Base-by-base conservation (phyloP, 2,888 invertebrate species). In the Agrenia bidenticulata region DNA sequence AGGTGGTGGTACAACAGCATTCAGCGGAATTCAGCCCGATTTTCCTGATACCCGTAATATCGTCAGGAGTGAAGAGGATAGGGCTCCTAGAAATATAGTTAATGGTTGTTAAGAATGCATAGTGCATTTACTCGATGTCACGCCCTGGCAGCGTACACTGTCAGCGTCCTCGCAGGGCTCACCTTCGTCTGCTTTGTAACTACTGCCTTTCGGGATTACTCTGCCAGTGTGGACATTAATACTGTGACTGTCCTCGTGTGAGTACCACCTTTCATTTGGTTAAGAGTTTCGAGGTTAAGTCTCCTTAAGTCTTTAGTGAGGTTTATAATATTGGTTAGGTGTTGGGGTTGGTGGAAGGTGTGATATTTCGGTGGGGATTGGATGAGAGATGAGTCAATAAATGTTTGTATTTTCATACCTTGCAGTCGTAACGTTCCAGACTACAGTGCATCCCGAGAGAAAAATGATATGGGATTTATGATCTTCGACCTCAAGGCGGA, bases 121-220 rank as follows among this genome's bases (percentile, higher is more conserved):
- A 83, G 83, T 5, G 79, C 84, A 74, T 83, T 97, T 78, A 92
- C 95, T 55, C 86, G 99, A 79, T 92, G 91, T 75, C 98, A 99
- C 83, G 94, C 96, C 66, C 90, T 98, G 79, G 86, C 97, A 80
- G 97, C 98, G 61, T 99, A 97, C 80, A 92, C 95, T 49, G 84
- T 99, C 69, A 95, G 94, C 81, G 94, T 97, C 70, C 84, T 98
- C 80, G 95, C 97, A 73, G 92, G 89, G 79, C 84, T 98, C 78
- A 98, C 98, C 62, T 94, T 96, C 82, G 86, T 90, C 77, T 98
- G 97, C 83, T 98, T 98, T 82, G 82, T 94, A 39, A 94, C 97
- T 51, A 98, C 98, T 61, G 88, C 93, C 77, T 94, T 95, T 78
- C 86, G 94, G 78, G 90, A 94, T 81, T 94, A 96, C 81, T 86